Percentiles rank a stretch among this genome's conserved stretches.
Conservation (phyloP, 2,113 vertebrate species). For the Perca schrenkii region DNA sequence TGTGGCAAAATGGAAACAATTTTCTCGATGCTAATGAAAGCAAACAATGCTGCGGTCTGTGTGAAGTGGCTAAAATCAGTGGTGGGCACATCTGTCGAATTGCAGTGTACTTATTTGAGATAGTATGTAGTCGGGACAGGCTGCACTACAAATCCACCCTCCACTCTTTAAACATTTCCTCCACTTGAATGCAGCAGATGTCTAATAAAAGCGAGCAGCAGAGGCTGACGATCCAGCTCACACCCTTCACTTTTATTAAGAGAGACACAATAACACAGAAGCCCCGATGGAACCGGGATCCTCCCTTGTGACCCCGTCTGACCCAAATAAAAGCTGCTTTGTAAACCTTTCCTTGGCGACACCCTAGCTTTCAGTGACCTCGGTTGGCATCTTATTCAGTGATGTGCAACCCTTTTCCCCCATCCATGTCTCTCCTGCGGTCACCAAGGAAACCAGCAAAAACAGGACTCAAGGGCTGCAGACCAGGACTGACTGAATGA, state of each 20-base stretch:
- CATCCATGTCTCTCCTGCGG: slow-evolving; percentile 9
- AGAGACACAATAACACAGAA: slow-evolving; percentile 58
- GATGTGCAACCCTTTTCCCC: slow-evolving; percentile 43
- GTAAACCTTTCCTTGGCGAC: slow-evolving; percentile 55
- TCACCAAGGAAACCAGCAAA: slow-evolving; percentile 50
- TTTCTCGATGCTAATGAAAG: slow-evolving; percentile 46
- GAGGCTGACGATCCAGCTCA: slow-evolving; percentile 44
- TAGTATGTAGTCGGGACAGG: slow-evolving; percentile 51
- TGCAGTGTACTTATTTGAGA: slow-evolving; percentile 57
- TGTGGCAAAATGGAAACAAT: slow-evolving; percentile 48
- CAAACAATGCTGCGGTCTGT: slow-evolving; percentile 69
- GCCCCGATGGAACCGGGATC: slow-evolving; percentile 15
- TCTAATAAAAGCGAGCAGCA: slow-evolving; percentile 66
- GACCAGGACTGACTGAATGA: slow-evolving; percentile 27
- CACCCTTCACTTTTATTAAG: slow-evolving; percentile 70
- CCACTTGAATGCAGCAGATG: slow-evolving; percentile 75
- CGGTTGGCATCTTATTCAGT: slow-evolving; percentile 14
- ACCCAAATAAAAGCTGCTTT: slow-evolving; percentile 62
- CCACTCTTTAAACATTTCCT: slow-evolving; percentile 69
- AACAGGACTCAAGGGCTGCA: slow-evolving; percentile 44
- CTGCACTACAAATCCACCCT: slow-evolving; percentile 57
- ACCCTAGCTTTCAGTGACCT: slow-evolving; percentile 30
- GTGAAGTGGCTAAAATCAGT: slow-evolving; percentile 76
- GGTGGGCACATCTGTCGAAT: slow-evolving; percentile 65
- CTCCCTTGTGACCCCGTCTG: slow-evolving; percentile 44